A percentile compares a stretch with the other conserved stretches of the same genome.
Conservation (phyloP, 2,797 vertebrate genomes). For the Buphagus erythrorhynchus region DNA sequence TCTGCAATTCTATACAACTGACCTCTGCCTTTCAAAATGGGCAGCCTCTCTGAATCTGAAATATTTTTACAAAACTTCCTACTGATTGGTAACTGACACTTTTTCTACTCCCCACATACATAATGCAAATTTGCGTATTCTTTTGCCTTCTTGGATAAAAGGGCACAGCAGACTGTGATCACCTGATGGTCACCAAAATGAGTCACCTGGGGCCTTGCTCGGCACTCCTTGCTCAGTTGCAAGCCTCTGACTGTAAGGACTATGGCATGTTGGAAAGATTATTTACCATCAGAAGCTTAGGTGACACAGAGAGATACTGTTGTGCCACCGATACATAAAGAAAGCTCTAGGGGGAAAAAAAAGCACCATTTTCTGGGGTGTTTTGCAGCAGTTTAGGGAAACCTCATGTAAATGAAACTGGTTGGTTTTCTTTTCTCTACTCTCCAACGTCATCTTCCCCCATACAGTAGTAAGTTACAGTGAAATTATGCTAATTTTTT, state of each 20-base stretch:
- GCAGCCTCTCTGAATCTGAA: neutral
- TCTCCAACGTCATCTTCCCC: neutral
- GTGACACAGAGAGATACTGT: neutral
- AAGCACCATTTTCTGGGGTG: neutral
- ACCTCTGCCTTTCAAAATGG: neutral
- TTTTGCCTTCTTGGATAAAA: neutral
- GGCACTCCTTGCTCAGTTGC: neutral
- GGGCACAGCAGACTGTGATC: neutral
- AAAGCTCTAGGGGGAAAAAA: neutral
- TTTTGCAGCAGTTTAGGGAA: neutral
- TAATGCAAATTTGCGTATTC: rapidly evolving
- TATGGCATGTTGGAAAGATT: rapidly evolving
- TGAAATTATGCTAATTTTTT: neutral
- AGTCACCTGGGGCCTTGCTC: neutral
- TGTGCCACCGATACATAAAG: neutral
- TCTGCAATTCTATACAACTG: neutral
- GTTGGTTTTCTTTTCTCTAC: neutral
- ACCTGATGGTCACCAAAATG: neutral
- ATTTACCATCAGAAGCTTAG: neutral
- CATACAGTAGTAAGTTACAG: neutral
- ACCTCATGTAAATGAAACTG: neutral
- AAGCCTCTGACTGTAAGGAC: neutral
- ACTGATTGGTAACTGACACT: neutral
- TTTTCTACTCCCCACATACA: rapidly evolving
- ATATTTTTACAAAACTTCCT: neutral